These are phyloP conservation scores for Microcaecilia unicolor DNA, from an alignment of 2,797 vertebrate species.

Conservation along the genomic window DNA sequence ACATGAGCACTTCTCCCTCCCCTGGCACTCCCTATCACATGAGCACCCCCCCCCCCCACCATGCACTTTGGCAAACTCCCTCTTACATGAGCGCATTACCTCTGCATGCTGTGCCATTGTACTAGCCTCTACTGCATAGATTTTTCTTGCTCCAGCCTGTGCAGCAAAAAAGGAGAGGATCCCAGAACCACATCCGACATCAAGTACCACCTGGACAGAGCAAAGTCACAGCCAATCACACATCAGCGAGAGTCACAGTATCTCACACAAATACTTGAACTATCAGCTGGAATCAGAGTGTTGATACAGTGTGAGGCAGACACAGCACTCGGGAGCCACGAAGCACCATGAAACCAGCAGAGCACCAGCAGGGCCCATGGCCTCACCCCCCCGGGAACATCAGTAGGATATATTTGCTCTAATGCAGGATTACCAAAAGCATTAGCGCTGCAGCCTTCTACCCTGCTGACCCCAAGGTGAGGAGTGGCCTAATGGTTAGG, in stretches of 20 bases:
- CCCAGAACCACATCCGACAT: constrained; percentile 90
- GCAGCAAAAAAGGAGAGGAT: constrained; percentile 93
- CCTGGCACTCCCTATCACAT: background rate
- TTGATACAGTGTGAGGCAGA: too few relatives aligned
- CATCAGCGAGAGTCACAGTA: too few relatives aligned
- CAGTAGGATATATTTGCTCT: background rate
- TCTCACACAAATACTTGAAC: too few relatives aligned
- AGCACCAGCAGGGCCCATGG: too few relatives aligned
- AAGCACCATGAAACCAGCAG: too few relatives aligned
- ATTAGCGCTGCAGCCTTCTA: too few relatives aligned
- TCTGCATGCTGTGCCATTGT: constrained; percentile 95
- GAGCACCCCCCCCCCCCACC: background rate
- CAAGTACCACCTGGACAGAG: constrained; percentile 73
- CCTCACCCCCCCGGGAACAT: background rate
- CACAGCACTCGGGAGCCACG: too few relatives aligned
- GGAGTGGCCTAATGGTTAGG: too few relatives aligned
- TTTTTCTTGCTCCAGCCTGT: constrained; percentile 88
- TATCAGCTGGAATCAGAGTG: too few relatives aligned
- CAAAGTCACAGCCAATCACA: background rate
- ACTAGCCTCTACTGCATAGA: constrained; percentile 93
- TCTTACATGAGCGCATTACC: constrained; percentile 51
- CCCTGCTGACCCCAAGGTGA: too few relatives aligned
- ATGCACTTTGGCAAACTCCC: too few relatives aligned
- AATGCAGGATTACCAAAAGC: too few relatives aligned
- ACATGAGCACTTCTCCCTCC: background rate